Evolutionary conservation across 2,797 vertebrate species (phyloP).

Genomic region (Momotus momota): DNA sequence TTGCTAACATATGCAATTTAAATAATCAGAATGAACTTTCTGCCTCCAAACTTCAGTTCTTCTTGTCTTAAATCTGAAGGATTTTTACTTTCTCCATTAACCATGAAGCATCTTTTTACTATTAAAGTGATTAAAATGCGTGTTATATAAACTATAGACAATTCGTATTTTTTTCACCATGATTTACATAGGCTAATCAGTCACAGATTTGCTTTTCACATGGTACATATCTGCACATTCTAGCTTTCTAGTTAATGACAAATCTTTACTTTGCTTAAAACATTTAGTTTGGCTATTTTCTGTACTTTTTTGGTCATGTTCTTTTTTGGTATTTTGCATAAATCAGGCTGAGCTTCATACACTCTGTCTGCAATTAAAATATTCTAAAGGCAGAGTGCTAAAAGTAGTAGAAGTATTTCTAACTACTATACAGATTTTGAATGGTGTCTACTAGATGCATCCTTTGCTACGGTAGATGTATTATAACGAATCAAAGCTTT

Average conservation of each 20-base stretch:
- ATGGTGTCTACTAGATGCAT: neutral
- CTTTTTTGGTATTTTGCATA: neutral
- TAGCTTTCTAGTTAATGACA: neutral
- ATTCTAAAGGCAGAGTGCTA: neutral
- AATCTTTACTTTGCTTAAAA: neutral
- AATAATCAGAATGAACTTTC: neutral
- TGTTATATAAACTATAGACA: neutral
- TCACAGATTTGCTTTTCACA: neutral
- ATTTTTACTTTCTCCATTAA: neutral
- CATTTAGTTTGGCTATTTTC: neutral
- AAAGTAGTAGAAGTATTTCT: neutral
- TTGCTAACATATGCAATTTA: neutral
- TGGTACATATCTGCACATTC: neutral
- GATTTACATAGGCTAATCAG: neutral
- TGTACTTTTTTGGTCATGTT: neutral
- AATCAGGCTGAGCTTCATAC: neutral
- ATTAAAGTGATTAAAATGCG: neutral
- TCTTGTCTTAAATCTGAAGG: neutral
- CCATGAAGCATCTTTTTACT: neutral
- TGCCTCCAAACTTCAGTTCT: neutral
- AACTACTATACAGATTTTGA: neutral
- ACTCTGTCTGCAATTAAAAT: neutral
- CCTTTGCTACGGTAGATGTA: neutral
- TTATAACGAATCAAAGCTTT: neutral
- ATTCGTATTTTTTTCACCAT: neutral